Evolutionary conservation across 2,797 vertebrate species (phyloP).

Genomic region (Poecilia gillii): DNA sequence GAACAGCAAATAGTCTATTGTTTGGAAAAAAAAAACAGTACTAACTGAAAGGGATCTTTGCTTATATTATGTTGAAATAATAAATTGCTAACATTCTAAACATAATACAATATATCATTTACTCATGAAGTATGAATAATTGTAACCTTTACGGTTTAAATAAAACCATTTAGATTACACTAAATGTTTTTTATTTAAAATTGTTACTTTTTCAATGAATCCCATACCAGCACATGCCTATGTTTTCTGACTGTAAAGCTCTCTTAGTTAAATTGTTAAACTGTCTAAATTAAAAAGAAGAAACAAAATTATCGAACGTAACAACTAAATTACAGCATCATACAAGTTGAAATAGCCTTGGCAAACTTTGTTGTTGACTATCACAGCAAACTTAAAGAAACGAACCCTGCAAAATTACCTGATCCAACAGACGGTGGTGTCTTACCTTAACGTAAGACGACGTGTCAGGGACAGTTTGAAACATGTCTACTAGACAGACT

Average conservation of each 20-base stretch:
- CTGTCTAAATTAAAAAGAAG: background rate
- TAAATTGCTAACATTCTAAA: background rate
- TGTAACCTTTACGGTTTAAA: background rate
- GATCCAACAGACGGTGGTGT: constrained; percentile 84
- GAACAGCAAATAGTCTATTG: background rate
- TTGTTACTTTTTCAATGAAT: background rate
- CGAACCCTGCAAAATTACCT: constrained; percentile 80
- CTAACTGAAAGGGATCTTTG: background rate
- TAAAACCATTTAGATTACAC: background rate
- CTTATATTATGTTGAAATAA: background rate
- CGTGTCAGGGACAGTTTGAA: constrained; percentile 96
- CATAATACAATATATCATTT: background rate
- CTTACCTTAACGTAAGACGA: constrained; percentile 99
- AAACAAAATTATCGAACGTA: background rate
- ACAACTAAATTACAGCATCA: background rate
- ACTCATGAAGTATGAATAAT: background rate
- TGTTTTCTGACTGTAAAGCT: too few relatives aligned
- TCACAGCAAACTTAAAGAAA: constrained; percentile 13
- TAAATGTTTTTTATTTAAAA: background rate
- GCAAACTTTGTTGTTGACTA: background rate
- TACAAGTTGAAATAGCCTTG: background rate
- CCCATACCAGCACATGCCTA: background rate
- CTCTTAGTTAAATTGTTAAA: background rate
- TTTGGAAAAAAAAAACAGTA: background rate
- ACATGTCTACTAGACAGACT: constrained; percentile 87